Evolutionary conservation across 2,113 vertebrate species (phyloP).

Genomic region (Burhinus bistriatus): DNA sequence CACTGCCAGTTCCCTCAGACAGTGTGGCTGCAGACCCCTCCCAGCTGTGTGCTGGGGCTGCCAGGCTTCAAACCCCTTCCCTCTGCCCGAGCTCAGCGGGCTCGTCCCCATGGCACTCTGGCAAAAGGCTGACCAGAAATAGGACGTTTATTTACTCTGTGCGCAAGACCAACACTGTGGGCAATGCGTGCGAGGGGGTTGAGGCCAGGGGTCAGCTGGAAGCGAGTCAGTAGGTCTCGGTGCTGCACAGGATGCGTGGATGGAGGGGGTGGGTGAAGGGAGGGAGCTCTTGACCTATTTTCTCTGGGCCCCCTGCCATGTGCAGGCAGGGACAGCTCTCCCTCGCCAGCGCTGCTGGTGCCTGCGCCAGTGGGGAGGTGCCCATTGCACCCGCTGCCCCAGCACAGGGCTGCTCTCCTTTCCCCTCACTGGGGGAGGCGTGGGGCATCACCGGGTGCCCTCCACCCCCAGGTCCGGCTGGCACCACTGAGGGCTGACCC

Average conservation of each 20-base stretch:
- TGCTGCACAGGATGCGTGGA: background rate
- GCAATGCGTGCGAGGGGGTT: rapidly evolving
- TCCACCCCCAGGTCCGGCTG: rapidly evolving
- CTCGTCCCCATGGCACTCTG: background rate
- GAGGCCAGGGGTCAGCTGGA: background rate
- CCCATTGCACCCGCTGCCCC: background rate
- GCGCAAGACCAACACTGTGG: rapidly evolving
- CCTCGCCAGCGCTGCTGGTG: rapidly evolving
- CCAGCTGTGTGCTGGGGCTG: background rate
- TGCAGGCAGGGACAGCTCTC: background rate
- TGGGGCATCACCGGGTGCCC: rapidly evolving
- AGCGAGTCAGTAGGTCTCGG: background rate
- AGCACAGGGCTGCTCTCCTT: background rate
- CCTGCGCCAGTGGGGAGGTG: background rate
- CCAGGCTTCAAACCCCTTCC: background rate
- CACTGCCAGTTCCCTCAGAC: background rate
- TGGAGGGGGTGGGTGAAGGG: background rate
- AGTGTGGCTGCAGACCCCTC: background rate
- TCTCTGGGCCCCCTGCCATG: background rate
- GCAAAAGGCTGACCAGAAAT: background rate
- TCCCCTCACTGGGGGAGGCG: rapidly evolving
- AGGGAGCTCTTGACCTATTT: background rate
- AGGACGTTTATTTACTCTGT: background rate
- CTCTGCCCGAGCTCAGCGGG: background rate
- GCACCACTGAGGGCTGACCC: background rate